A percentile compares a stretch with the other conserved stretches of the same genome.
phyloP scores from a whole-genome alignment of 2,113 vertebrate species.

The Rhinoderma darwinii region DNA sequence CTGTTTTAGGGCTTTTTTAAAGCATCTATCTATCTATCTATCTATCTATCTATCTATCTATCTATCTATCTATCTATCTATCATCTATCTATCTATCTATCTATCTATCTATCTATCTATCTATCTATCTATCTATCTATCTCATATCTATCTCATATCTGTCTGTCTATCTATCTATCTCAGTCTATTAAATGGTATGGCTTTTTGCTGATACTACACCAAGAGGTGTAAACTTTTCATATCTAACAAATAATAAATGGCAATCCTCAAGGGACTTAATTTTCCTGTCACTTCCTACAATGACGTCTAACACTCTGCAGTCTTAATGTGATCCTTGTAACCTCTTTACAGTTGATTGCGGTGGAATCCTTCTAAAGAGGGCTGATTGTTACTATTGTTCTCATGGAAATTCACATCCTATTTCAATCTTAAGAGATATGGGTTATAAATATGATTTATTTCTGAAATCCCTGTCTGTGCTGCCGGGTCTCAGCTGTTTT shows the following conservation, averaged over 20 bases:
- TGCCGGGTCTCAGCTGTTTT: conserved; percentile 56
- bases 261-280: not conserved
- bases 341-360: conserved; percentile 50
- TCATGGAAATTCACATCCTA: conserved; percentile 45
- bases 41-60: not conserved
- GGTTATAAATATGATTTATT: conserved; percentile 54
- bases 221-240: conserved; percentile 15
- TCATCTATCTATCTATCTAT: not conserved
- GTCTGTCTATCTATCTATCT: not conserved
- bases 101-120: not conserved
- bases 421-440: conserved; percentile 47
- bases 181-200: not conserved
- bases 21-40: not conserved
- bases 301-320: not conserved
- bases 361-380: conserved; percentile 29
- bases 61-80: not conserved
- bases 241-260: conserved; percentile 10
- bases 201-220: not conserved
- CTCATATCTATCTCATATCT: not conserved
- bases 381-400: conserved; percentile 55
- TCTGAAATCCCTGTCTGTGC: conserved; percentile 44
- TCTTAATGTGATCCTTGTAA: conserved; percentile 23
- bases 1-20: no score
- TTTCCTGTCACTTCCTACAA: conserved; percentile 4
- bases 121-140: conserved; percentile 8